phyloP scores from a whole-genome alignment of 2,113 vertebrate species.

The Butorides virescens region DNA sequence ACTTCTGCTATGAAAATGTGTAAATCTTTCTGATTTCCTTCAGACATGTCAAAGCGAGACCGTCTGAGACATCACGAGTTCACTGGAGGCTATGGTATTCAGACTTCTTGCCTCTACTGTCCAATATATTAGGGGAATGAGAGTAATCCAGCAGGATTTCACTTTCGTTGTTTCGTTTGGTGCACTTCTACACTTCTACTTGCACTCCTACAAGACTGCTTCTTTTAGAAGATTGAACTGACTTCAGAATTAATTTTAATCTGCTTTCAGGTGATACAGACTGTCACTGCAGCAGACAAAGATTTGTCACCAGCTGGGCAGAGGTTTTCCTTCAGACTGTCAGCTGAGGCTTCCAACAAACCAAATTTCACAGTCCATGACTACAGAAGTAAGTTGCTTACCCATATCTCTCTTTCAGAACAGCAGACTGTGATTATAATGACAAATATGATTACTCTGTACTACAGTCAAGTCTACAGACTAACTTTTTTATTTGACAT shows the following conservation, averaged over 20 bases:
- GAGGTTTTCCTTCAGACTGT: constrained; percentile 88
- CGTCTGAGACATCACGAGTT: neutral
- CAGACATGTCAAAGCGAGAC: neutral
- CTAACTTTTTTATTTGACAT: neutral
- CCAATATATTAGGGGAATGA: neutral
- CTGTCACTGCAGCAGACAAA: constrained; percentile 86
- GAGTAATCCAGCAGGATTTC: neutral
- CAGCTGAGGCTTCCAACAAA: constrained; percentile 84
- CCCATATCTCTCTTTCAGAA: neutral
- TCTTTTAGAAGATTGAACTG: neutral
- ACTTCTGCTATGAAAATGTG: neutral
- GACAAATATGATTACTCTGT: neutral
- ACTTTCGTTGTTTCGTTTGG: neutral
- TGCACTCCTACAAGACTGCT: neutral
- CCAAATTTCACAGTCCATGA: constrained; percentile 96
- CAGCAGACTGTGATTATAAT: neutral
- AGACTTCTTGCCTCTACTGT: neutral
- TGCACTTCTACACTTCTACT: neutral
- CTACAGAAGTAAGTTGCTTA: constrained; percentile 89
- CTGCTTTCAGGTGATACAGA: constrained; percentile 90
- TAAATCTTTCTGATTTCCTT: neutral
- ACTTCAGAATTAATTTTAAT: constrained; percentile 35
- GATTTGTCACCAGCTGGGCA: constrained; percentile 90
- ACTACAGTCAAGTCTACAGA: neutral
- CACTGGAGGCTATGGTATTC: neutral